Evolutionary conservation across 2,888 invertebrate species (phyloP), one percentile per base, ranked within the genome.

Genomic region (Spilosoma lubricipeda): DNA sequence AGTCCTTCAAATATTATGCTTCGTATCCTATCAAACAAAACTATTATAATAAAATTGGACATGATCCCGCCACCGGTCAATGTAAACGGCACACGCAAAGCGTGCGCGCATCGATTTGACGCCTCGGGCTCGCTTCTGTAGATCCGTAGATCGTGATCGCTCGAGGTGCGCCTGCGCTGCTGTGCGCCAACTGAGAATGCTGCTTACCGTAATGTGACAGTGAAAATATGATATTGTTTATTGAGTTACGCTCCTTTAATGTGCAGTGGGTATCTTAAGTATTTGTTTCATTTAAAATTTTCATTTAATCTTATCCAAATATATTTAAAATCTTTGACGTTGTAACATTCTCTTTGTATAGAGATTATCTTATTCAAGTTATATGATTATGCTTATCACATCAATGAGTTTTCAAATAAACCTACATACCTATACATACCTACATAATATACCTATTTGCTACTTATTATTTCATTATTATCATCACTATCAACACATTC

Each of bases 51-150:
- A 59, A 59, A 59, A 67, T 70, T 27, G 63, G 59, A 67, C 33
- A 63, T 70, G 63, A 71, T 59, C 59, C 71, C n/a, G 67, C 73
- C 67, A 71, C 68, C 71, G 73, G 72, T 52, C 39, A 70, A 52
- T 79, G 71, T 63, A 80, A 71, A 71, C 75, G 65, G 76, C 77
- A 70, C 83, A 76, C 74, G 80, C 73, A 66, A 82, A 85, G 87
- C 88, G 88, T 87, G 89, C 89, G 88, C 89, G 87, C 88, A 89
- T 83, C 88, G 86, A 87, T 86, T 89, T 90, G 89, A 89, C 90
- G 91, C 90, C 90, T 84, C 87, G 52, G 89, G 92, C 87, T 78
- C 87, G 92, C 91, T 92, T 90, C 92, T 90, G 91, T 92, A 80
- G 85, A 86, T 83, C 80, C 77, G 81, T 72, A 76, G 81, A 84